Evolutionary conservation across 2,888 invertebrate species (phyloP).

Genomic region (Cosmia trapezina): DNA sequence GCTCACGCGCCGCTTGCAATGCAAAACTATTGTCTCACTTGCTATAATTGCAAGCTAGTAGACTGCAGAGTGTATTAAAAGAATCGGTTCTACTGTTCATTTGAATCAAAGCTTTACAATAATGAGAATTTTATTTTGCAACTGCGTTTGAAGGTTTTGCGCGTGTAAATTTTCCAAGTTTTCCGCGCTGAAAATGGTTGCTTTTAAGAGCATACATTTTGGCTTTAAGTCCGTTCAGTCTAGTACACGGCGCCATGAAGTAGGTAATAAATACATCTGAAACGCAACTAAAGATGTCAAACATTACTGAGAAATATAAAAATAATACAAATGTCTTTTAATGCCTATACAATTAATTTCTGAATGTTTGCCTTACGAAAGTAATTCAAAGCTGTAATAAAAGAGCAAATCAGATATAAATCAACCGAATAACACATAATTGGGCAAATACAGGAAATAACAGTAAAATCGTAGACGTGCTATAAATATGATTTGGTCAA

Average conservation of each 20-base stretch:
- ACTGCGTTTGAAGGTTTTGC: not conserved
- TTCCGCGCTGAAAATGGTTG: conserved; percentile 3
- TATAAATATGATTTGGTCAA: conserved; percentile 46
- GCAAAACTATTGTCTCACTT: conserved; percentile 69
- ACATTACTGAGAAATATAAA: not conserved
- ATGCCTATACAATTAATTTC: not conserved
- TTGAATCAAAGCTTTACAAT: not conserved
- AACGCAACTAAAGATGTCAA: not conserved
- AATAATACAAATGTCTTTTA: not conserved
- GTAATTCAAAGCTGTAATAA: not conserved
- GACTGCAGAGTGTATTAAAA: conserved; percentile 41
- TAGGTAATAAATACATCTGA: not conserved
- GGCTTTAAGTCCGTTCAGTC: not conserved
- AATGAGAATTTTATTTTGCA: not conserved
- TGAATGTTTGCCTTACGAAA: conserved; percentile 1
- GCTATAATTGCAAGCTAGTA: conserved; percentile 61
- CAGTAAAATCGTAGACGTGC: conserved; percentile 24
- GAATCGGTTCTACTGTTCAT: conserved; percentile 4
- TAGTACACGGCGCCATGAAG: conserved; percentile 2
- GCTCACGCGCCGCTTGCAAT: conserved; percentile 79
- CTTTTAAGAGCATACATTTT: not conserved
- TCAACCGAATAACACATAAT: conserved; percentile 6
- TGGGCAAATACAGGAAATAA: conserved; percentile 41
- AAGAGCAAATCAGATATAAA: not conserved
- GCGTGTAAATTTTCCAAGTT: not conserved